Percentiles rank a stretch among this genome's conserved stretches.
Evolutionary conservation across 1,140 invertebrate species (phyloP).

Genomic region (Lepeophtheirus salmonis): DNA sequence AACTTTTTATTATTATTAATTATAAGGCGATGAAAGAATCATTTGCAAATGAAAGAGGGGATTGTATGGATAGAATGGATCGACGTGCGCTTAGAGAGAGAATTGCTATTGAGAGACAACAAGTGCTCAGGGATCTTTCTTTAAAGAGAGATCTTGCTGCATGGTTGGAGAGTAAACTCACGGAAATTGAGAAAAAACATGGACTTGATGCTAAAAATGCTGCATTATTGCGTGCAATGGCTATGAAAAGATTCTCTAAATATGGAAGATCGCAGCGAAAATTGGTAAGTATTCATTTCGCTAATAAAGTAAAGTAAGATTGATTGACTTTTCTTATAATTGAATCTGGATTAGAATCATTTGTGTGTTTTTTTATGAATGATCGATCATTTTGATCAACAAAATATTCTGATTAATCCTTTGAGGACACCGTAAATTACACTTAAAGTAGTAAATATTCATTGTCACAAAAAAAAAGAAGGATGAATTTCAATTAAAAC

Average conservation of each 20-base stretch:
- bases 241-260: slow-evolving; percentile 12
- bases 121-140: slow-evolving; percentile 11
- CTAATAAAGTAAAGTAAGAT: neutral
- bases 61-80: slow-evolving; percentile 28
- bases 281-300: neutral
- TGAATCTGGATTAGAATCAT: no score
- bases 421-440: no score
- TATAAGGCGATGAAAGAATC: slow-evolving; percentile 22
- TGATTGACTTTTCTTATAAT: no score
- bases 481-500: no score
- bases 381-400: no score
- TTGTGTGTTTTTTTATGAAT: no score
- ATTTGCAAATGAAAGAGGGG: slow-evolving; percentile 40
- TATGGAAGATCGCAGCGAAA: neutral
- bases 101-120: slow-evolving; percentile 16
- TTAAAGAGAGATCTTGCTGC: slow-evolving; percentile 12
- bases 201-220: slow-evolving; percentile 13
- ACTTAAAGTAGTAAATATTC: no score
- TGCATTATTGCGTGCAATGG: slow-evolving; percentile 11
- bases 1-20: no score
- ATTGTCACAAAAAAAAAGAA: no score
- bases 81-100: slow-evolving; percentile 32
- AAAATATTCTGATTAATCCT: no score
- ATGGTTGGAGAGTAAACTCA: slow-evolving; percentile 15
- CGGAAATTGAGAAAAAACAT: slow-evolving; percentile 12